Evolutionary conservation across 2,797 vertebrate genomes (phyloP).

Genomic region (Typhlichthys eigenmanni): DNA sequence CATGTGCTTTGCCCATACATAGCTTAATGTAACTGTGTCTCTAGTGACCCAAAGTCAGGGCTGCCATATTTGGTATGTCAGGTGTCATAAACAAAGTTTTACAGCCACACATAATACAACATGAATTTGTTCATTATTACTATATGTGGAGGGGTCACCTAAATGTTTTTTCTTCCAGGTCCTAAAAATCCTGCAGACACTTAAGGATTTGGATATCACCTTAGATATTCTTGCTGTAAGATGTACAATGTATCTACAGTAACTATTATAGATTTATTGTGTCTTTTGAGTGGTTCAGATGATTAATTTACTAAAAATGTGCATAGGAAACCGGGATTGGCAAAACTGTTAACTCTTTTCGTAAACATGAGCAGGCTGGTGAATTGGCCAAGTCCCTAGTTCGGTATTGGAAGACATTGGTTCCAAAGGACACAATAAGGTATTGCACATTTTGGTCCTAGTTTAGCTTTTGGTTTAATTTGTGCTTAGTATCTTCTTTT

Average conservation of each 20-base stretch:
- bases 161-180: slow-evolving; percentile 70
- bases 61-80: slow-evolving; percentile 62
- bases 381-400: slow-evolving; percentile 80
- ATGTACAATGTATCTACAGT: slow-evolving; percentile 10
- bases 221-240: slow-evolving; percentile 86
- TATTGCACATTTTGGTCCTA: slow-evolving; percentile 37
- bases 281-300: neutral
- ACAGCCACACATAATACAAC: too few relatives aligned
- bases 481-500: neutral
- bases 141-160: neutral
- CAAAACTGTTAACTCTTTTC: slow-evolving; percentile 82
- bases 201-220: slow-evolving; percentile 83
- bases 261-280: neutral
- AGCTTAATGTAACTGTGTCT: slow-evolving; percentile 73
- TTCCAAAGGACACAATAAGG: slow-evolving; percentile 73
- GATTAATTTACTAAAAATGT: slow-evolving; percentile 16
- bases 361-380: slow-evolving; percentile 78
- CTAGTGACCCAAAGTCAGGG: slow-evolving; percentile 50
- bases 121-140: too few relatives aligned
- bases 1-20: slow-evolving; percentile 63
- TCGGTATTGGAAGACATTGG: slow-evolving; percentile 79
- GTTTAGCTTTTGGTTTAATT: neutral
- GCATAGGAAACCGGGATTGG: slow-evolving; percentile 85
- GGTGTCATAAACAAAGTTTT: too few relatives aligned
- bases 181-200: slow-evolving; percentile 78